A percentile compares a stretch with the other conserved stretches of the same genome.
phyloP scores from a whole-genome alignment of 2,797 vertebrate species.

The Dryobates pubescens region DNA sequence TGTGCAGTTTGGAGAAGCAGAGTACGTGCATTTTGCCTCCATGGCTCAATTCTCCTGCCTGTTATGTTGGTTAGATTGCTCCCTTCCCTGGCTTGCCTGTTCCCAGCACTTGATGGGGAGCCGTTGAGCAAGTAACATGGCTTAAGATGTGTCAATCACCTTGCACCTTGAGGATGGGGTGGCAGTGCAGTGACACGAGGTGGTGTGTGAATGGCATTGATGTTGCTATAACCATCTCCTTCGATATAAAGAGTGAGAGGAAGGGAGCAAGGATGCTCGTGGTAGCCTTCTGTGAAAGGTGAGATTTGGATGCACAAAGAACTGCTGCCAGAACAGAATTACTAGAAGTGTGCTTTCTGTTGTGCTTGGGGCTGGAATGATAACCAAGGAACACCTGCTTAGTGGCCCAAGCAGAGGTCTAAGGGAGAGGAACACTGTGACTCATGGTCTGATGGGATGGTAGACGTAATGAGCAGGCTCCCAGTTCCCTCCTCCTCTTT shows the following conservation, averaged over 20 bases:
- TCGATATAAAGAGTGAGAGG: neutral
- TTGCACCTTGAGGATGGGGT: accelerated
- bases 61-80: neutral
- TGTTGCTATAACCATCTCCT: neutral
- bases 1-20: neutral
- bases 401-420: neutral
- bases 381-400: neutral
- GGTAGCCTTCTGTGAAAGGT: neutral
- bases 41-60: accelerated
- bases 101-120: neutral
- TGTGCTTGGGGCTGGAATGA: neutral
- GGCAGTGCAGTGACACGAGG: neutral
- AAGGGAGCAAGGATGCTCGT: neutral
- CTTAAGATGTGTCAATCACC: neutral
- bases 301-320: neutral
- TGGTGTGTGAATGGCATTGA: accelerated
- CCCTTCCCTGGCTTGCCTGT: neutral
- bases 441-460: neutral
- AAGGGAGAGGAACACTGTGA: neutral
- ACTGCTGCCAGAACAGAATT: neutral
- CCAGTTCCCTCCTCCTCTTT: neutral
- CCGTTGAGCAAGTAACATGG: neutral
- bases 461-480: neutral
- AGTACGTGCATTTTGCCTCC: accelerated
- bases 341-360: neutral